A percentile compares a stretch with the other conserved stretches of the same genome.
phyloP scores from a whole-genome alignment of 2,113 vertebrate genomes.

The Accipiter virgatus region DNA sequence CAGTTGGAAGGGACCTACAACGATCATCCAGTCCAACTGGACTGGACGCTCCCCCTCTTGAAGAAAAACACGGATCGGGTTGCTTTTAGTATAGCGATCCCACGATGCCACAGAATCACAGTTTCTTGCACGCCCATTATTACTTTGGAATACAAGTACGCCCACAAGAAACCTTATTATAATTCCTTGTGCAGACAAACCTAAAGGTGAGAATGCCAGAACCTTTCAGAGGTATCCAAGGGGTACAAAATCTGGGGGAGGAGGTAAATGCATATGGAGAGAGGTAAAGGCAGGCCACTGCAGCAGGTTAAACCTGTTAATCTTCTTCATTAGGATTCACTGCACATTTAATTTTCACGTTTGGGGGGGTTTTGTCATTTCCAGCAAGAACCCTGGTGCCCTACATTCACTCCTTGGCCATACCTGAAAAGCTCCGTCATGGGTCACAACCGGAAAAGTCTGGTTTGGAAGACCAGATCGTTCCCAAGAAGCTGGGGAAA shows the following conservation, averaged over 20 bases:
- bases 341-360: conserved; percentile 20
- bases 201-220: background rate
- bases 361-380: background rate
- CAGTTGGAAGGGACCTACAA: background rate
- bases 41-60: background rate
- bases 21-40: background rate
- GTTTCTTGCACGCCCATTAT: background rate
- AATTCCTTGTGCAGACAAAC: background rate
- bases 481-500: background rate
- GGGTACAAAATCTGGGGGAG: background rate
- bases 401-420: background rate
- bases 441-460: background rate
- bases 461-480: background rate
- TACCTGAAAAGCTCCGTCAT: background rate
- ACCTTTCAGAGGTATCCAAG: background rate
- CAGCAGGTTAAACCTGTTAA: conserved; percentile 51
- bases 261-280: background rate
- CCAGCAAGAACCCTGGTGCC: background rate
- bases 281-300: background rate
- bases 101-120: background rate
- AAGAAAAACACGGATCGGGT: background rate
- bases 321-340: conserved; percentile 32
- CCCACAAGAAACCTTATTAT: rapidly evolving
- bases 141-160: background rate
- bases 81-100: background rate